Evolutionary conservation across 2,113 vertebrate genomes (phyloP), one percentile per base, ranked within the genome.

Genomic region (Zootoca vivipara): DNA sequence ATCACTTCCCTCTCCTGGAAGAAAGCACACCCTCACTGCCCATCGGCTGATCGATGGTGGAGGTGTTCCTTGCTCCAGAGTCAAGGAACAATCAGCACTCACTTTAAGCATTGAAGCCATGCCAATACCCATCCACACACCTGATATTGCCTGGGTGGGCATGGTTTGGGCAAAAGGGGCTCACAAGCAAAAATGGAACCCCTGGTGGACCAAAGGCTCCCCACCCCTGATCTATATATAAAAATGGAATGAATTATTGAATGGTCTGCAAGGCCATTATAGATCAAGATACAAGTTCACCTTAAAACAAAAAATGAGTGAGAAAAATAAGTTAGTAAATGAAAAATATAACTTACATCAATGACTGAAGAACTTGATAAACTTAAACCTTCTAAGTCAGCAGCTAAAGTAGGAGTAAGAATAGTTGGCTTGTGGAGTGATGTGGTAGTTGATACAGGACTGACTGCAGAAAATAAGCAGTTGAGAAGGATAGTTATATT

Each of bases 301-400:
- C 46, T 75, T 82, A 16, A 84, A 46, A 52, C 10, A 69, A 3
- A 52, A 12, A 33, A 52, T 72, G n/a, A 73, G 42, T 30, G 6
- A 65, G 7, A 33, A 70, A 80, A 80, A 79, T 40, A 62, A 33
- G 35, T 26, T 26, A 81, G 15, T 38, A 40, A 38, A 92, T 92
- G 75, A 85, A 82, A 83, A 93, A 58, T n/a, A 35, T 40, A 82
- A 97, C 98, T 97, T 92, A 99, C 98, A 93, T 96, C 97, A 91
- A 99, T 96, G 93, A 97, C 81, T 20, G 97, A 96, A 87, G 97
- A 93, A 89, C 93, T 93, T 5, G 97, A 97, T 62, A 99, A 96
- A 74, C 97, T 98, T 80, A 99, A 97, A 82, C 98, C 98, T 92
- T 99, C 97, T 12, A 99, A 97, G 96, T 99, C 98, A 24, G 97